Percentiles rank a stretch among this genome's conserved stretches.
Conservation (phyloP, 1,140 invertebrate genomes). For the Nasonia vitripennis region DNA sequence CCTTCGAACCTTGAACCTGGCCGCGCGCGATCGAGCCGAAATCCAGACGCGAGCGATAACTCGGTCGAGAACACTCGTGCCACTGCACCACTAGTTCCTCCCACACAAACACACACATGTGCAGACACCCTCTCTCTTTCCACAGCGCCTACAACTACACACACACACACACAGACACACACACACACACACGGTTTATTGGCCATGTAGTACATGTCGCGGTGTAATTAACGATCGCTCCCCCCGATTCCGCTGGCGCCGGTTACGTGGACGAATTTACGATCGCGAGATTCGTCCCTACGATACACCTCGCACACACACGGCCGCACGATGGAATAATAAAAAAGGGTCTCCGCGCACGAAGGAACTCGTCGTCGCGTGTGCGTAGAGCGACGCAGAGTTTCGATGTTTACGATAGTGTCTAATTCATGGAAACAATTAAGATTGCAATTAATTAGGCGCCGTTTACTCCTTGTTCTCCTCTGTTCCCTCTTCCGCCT, state of each 20-base stretch:
- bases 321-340: neutral
- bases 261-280: slow-evolving; percentile 36
- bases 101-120: too few relatives aligned
- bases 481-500: neutral
- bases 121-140: too few relatives aligned
- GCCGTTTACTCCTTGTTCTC: neutral
- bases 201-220: slow-evolving; percentile 31
- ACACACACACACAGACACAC: too few relatives aligned
- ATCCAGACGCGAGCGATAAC: neutral
- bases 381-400: neutral
- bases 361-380: neutral
- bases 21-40: too few relatives aligned
- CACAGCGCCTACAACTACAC: too few relatives aligned
- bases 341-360: neutral
- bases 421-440: slow-evolving; percentile 48
- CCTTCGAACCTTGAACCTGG: too few relatives aligned
- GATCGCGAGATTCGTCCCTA: slow-evolving; percentile 5
- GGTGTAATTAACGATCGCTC: slow-evolving; percentile 38
- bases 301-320: neutral
- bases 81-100: too few relatives aligned
- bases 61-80: too few relatives aligned
- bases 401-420: slow-evolving; percentile 38
- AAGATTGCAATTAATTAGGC: slow-evolving; percentile 49
- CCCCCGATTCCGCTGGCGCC: neutral
- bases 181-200: slow-evolving; percentile 36